Evolutionary conservation across 1,140 invertebrate genomes (phyloP), one percentile per base, ranked within the genome.

Genomic region (Dreissena rostriformis): DNA sequence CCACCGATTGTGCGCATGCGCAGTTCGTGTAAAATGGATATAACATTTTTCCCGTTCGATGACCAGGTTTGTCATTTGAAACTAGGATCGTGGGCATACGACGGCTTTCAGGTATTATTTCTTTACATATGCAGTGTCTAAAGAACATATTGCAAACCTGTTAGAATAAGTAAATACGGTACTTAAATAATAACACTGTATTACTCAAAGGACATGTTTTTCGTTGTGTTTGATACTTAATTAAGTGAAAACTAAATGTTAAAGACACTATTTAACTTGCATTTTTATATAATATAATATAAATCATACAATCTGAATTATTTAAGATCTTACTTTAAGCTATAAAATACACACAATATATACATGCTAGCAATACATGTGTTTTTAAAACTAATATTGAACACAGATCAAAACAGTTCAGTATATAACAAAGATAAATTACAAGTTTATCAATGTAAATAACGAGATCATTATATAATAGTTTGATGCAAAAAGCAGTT

Each of bases 31-130:
- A 99, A 99, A 95, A 99, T 99, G 94, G 98, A 99, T 95, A 99
- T 99, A 94, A 99, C 98, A 84, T 99, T 98, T n/a, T n/a, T 99
- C 95, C 98, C 98, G 77, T 99, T 99, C 94, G 98, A 99, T 94
- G 98, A 99, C 94, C 98, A 99, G 94, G 96, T 96, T 90, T 99
- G 98, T 94, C 96, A 97, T 92, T 97, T 99, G 96, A 99, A 94
- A 84, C 87, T 94, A 14, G 91, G 92, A 22, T 93, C 93, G 0
- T 94, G 93, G 93, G 96, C 96, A 2, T 95, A 96, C 87, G 93
- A 95, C 86, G 95, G 95, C 4, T 92, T 95, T 29, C 94, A 96
- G 88, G 72, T 86, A 52, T 24, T n/a, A n/a, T n/a, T n/a, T n/a
- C n/a, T n/a, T n/a, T n/a, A 57, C n/a, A n/a, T 14, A 57, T 14